A percentile compares a stretch with the other conserved stretches of the same genome.
These are phyloP conservation scores for Telenomus remus DNA, from an alignment of 1,140 invertebrate species.

Conservation along the genomic window DNA sequence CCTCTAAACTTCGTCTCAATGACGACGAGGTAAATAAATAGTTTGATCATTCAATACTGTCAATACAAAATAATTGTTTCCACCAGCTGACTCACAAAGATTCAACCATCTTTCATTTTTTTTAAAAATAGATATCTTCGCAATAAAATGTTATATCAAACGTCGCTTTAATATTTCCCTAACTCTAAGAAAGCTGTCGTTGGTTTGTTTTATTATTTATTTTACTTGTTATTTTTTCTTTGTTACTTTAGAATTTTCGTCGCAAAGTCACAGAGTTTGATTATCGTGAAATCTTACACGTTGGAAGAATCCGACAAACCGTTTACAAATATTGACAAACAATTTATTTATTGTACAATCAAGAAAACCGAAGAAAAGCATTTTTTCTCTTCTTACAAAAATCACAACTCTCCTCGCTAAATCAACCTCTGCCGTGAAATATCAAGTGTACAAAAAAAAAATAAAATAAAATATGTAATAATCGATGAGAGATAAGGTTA, in stretches of 20 bases:
- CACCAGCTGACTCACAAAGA: slow-evolving; percentile 18
- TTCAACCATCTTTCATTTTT: slow-evolving; percentile 16
- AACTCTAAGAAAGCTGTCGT: slow-evolving; percentile 17
- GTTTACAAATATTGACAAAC: neutral
- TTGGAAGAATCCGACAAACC: slow-evolving; percentile 18
- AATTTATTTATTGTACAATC: neutral
- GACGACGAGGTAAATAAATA: slow-evolving; percentile 50
- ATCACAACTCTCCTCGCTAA: slow-evolving; percentile 9
- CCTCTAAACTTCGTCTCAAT: slow-evolving; percentile 1
- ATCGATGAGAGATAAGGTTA: too few species aligned
- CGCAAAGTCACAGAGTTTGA: slow-evolving; percentile 34
- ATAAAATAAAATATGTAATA: neutral
- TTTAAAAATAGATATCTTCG: slow-evolving; percentile 33
- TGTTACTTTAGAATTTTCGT: slow-evolving; percentile 36
- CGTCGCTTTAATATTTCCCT: slow-evolving; percentile 17
- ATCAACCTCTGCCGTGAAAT: slow-evolving; percentile 22
- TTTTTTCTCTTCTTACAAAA: slow-evolving; percentile 5
- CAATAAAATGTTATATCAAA: slow-evolving; percentile 24
- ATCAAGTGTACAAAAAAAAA: slow-evolving; percentile 2
- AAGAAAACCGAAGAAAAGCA: neutral
- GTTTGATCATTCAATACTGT: slow-evolving; percentile 56
- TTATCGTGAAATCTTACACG: slow-evolving; percentile 24
- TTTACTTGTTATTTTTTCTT: too few species aligned
- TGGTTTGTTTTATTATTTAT: too few species aligned
- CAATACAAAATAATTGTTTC: slow-evolving; percentile 43